Percentiles rank a stretch among this genome's conserved stretches.
phyloP scores from a whole-genome alignment of 1,140 invertebrate genomes.

The Brachystomella parvula region DNA sequence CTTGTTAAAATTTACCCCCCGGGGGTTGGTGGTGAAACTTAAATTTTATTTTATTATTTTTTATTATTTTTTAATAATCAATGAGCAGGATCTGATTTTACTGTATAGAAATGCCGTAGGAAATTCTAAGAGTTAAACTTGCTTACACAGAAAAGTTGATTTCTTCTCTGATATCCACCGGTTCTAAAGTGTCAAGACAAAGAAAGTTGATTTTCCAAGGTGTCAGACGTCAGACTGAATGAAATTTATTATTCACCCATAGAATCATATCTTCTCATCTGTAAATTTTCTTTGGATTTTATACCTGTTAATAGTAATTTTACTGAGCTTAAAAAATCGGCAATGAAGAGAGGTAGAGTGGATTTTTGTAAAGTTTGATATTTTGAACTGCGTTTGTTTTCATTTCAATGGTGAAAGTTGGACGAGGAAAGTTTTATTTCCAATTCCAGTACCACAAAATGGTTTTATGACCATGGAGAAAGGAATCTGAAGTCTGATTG shows the following conservation, averaged over 20 bases:
- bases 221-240: neutral
- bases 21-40: neutral
- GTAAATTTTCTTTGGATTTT: no score
- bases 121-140: neutral
- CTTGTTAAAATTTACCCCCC: neutral
- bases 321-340: no score
- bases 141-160: neutral
- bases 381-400: no score
- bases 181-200: conserved; percentile 5
- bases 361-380: no score
- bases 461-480: neutral
- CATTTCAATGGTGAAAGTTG: no score
- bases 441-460: neutral
- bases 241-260: neutral
- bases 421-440: neutral
- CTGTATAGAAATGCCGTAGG: neutral
- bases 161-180: neutral
- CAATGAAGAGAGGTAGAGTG: no score
- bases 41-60: neutral
- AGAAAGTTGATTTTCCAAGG: neutral
- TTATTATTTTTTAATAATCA: neutral
- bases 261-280: no score
- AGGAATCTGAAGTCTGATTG: neutral
- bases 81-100: conserved; percentile 3
- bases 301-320: no score